phyloP scores from a whole-genome alignment of 2,888 invertebrate species.

The Seladonia tumulorum region DNA sequence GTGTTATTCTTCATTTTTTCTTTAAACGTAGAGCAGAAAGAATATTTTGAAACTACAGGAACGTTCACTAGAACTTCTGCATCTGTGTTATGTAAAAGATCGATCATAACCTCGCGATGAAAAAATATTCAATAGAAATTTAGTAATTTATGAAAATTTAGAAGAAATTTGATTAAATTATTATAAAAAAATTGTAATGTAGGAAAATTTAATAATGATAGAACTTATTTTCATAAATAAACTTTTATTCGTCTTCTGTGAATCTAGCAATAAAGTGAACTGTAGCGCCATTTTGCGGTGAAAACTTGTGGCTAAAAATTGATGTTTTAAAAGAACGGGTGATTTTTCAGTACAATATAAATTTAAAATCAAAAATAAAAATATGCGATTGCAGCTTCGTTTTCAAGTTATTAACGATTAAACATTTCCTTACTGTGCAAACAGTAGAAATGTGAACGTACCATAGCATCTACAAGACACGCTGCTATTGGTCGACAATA shows the following conservation, averaged over 20 bases:
- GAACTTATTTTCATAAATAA: no score
- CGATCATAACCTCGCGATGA: background rate
- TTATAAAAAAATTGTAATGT: background rate
- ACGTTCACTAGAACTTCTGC: background rate
- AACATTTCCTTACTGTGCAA: background rate
- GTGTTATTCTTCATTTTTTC: background rate
- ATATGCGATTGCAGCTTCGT: background rate
- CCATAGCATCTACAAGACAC: background rate
- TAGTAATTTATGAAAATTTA: background rate
- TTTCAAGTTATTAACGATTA: background rate
- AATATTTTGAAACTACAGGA: background rate
- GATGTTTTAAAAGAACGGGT: background rate
- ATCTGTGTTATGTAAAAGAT: background rate
- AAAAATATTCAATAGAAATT: background rate
- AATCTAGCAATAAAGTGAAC: background rate
- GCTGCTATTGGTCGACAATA: background rate
- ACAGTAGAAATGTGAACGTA: background rate
- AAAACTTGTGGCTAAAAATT: background rate
- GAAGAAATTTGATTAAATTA: background rate
- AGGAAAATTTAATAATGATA: background rate
- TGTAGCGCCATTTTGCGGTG: background rate
- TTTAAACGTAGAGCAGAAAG: background rate
- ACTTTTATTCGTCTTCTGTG: background rate
- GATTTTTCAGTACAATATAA: background rate
- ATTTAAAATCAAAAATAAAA: background rate